A percentile compares a stretch with the other conserved stretches of the same genome.
Conservation (phyloP, 2,113 vertebrate species). For the Maccullochella peelii region DNA sequence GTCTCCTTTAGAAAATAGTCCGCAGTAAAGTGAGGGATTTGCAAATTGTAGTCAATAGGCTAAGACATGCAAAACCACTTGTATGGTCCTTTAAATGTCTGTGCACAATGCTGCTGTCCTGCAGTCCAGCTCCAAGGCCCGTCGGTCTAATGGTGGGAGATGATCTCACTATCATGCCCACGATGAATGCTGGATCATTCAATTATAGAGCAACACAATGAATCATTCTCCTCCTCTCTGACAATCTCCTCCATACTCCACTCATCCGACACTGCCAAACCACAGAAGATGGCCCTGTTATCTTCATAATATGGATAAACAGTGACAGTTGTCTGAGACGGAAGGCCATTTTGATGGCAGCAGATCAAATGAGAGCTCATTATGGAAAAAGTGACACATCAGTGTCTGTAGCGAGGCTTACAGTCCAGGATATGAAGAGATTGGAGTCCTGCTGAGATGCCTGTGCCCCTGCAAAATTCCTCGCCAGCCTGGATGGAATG, state of each 20-base stretch:
- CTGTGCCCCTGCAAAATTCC: constrained; percentile 43
- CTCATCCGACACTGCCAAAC: constrained; percentile 69
- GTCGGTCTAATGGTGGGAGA: constrained; percentile 54
- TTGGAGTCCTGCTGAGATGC: constrained; percentile 24
- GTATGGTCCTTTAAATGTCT: not conserved
- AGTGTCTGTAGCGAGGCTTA: constrained; percentile 41
- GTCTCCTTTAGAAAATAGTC: constrained; percentile 13
- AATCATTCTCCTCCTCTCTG: constrained; percentile 71
- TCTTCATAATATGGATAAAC: constrained; percentile 70
- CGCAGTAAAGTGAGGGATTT: not conserved
- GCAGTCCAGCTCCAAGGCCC: constrained; percentile 24
- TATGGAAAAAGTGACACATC: constrained; percentile 66
- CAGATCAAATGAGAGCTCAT: constrained; percentile 67
- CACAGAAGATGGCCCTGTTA: constrained; percentile 62
- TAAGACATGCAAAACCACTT: constrained; percentile 1
- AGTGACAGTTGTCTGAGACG: constrained; percentile 61
- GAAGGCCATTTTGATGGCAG: constrained; percentile 53
- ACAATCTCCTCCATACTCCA: constrained; percentile 67
- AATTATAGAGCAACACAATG: constrained; percentile 75
- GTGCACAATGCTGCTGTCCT: constrained; percentile 11
- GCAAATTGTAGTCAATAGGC: not conserved
- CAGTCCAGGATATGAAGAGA: constrained; percentile 23
- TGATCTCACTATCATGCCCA: constrained; percentile 73
- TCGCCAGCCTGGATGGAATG: constrained; percentile 30
- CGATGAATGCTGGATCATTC: constrained; percentile 71